Conservation (phyloP, 2,797 vertebrate genomes). For the Streptopelia turtur region DNA sequence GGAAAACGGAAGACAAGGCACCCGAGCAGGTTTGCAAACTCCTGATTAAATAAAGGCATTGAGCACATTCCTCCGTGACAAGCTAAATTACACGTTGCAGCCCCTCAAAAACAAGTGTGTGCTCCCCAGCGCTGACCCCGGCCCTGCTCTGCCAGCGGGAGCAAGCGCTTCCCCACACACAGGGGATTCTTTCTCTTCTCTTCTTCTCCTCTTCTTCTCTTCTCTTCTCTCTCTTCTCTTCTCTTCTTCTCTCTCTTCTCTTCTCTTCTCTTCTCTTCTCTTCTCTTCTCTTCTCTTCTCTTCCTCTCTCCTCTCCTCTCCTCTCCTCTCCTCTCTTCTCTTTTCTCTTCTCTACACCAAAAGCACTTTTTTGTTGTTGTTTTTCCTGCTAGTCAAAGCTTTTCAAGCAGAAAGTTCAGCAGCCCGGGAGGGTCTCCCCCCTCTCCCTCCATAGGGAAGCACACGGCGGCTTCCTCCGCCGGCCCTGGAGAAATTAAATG, state of each 20-base stretch:
- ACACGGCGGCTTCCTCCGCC: not conserved
- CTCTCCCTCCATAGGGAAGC: not conserved
- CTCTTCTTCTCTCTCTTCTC: too few relatives aligned
- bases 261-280: too few relatives aligned
- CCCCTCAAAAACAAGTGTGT: constrained; percentile 9
- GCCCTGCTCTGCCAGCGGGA: not conserved
- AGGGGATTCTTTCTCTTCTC: constrained; percentile 35
- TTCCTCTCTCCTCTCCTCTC: too few relatives aligned
- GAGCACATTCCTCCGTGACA: constrained; percentile 65
- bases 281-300: too few relatives aligned
- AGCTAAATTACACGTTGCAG: constrained; percentile 58
- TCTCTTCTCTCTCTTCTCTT: too few relatives aligned
- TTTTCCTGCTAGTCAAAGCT: constrained; percentile 3
- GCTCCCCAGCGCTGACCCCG: constrained; percentile 3
- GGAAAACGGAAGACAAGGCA: constrained; percentile 16
- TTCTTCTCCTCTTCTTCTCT: too few relatives aligned
- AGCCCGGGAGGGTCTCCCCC: not conserved
- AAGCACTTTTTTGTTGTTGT: not conserved
- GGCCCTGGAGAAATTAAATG: not conserved
- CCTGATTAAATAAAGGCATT: constrained; percentile 15
- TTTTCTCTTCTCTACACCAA: not conserved
- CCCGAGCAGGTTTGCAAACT: constrained; percentile 27
- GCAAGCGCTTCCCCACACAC: not conserved
- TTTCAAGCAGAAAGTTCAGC: constrained; percentile 54
- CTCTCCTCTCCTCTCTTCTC: constrained; percentile 14